Conservation (phyloP, 92 coral and sea anemone genomes). For the Anthopleura xanthogrammica region DNA sequence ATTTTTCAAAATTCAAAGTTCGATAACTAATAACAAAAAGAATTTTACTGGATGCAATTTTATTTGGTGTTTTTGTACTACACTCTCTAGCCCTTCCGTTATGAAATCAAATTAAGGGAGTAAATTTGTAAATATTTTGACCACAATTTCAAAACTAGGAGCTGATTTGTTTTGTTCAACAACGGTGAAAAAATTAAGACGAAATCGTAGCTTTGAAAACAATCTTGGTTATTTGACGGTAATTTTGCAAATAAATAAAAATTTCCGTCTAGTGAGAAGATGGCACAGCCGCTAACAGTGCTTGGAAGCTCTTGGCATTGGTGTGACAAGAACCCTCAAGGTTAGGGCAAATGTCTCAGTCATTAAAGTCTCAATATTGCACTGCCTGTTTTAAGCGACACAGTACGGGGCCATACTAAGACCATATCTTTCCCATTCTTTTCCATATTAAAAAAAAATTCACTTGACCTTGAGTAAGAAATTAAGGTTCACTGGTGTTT, state of each 20-base stretch:
- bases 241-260: conserved; percentile 16
- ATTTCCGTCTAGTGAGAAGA: not conserved
- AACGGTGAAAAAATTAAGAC: conserved; percentile 17
- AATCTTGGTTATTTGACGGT: conserved; percentile 8
- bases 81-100: not conserved
- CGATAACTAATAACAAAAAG: not conserved
- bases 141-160: conserved; percentile 1
- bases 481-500: no score
- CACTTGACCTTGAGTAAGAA: no score
- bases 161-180: conserved; percentile 10
- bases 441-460: no score
- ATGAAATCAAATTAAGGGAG: not conserved
- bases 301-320: no score
- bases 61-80: not conserved
- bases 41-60: not conserved
- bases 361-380: not conserved
- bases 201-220: conserved; percentile 24
- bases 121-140: conserved; percentile 2
- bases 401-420: not conserved
- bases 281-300: not conserved
- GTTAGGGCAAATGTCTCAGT: not conserved
- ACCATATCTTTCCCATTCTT: not conserved
- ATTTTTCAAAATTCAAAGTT: not conserved
- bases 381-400: not conserved
- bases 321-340: not conserved